phyloP scores from a whole-genome alignment of 1,140 invertebrate genomes.

The Dinoponera quadriceps region DNA sequence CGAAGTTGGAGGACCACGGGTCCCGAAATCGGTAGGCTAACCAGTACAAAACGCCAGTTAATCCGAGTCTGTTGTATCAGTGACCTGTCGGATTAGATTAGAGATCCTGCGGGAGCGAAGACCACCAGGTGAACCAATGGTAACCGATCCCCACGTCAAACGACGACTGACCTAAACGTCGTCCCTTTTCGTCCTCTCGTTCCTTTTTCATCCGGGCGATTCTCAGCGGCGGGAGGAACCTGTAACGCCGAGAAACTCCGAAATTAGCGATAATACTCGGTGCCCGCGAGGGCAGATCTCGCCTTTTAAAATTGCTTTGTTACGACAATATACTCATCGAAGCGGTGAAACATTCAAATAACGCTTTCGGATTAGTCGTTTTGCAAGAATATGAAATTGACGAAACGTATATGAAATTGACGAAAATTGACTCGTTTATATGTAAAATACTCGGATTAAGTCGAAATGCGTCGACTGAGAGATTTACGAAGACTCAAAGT shows the following conservation, averaged over 20 bases:
- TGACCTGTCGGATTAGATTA: constrained; percentile 81
- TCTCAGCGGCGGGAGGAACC: not conserved
- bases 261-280: constrained; percentile 31
- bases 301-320: not conserved
- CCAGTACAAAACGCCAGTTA: constrained; percentile 78
- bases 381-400: too few relatives aligned
- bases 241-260: not conserved
- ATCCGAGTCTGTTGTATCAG: constrained; percentile 75
- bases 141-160: constrained; percentile 74
- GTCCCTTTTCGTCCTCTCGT: constrained; percentile 33
- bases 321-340: not conserved
- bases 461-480: too few relatives aligned
- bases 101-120: constrained; percentile 62
- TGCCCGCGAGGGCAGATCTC: not conserved
- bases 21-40: constrained; percentile 76
- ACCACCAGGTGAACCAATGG: constrained; percentile 74
- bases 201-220: constrained; percentile 31
- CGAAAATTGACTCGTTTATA: too few relatives aligned
- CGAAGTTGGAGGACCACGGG: constrained; percentile 26
- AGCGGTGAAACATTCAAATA: not conserved
- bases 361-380: too few relatives aligned
- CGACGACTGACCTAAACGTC: constrained; percentile 50
- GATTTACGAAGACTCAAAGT: too few relatives aligned
- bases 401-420: too few relatives aligned
- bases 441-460: too few relatives aligned